Percentiles rank a stretch among this genome's conserved stretches.
phyloP scores from a whole-genome alignment of 2,113 vertebrate genomes.

The Rostratula benghalensis region DNA sequence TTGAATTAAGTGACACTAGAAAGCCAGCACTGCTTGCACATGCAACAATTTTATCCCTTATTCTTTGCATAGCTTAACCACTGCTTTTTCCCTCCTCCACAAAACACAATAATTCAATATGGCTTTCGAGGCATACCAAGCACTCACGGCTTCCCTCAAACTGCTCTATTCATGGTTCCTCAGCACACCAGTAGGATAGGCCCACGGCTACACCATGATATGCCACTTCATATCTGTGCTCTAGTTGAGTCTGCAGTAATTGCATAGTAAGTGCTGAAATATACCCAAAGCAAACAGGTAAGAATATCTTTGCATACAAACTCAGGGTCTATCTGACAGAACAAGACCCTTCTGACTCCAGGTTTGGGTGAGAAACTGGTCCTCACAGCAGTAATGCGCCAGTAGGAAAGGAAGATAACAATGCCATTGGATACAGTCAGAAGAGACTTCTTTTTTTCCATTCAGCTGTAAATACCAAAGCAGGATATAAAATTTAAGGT shows the following conservation, averaged over 20 bases:
- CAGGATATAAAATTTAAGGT: not conserved
- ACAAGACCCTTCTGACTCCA: not conserved
- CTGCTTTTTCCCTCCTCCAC: not conserved
- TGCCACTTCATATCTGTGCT: not conserved
- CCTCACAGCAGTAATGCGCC: not conserved
- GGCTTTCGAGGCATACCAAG: not conserved
- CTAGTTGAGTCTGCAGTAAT: not conserved
- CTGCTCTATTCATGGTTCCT: not conserved
- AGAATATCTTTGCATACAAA: not conserved
- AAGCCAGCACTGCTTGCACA: not conserved
- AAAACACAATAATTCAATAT: not conserved
- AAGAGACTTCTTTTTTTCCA: not conserved
- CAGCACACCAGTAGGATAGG: not conserved
- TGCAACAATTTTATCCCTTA: not conserved
- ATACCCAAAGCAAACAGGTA: not conserved
- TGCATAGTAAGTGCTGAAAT: not conserved
- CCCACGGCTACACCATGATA: not conserved
- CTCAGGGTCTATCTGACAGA: not conserved
- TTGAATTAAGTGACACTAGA: not conserved
- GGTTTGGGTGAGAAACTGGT: not conserved
- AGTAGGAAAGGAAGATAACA: not conserved
- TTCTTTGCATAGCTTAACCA: not conserved
- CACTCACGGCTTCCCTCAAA: not conserved
- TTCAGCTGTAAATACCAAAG: not conserved
- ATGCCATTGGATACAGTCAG: not conserved